phyloP scores from a whole-genome alignment of 2,113 vertebrate genomes.

The Centrocercus urophasianus region DNA sequence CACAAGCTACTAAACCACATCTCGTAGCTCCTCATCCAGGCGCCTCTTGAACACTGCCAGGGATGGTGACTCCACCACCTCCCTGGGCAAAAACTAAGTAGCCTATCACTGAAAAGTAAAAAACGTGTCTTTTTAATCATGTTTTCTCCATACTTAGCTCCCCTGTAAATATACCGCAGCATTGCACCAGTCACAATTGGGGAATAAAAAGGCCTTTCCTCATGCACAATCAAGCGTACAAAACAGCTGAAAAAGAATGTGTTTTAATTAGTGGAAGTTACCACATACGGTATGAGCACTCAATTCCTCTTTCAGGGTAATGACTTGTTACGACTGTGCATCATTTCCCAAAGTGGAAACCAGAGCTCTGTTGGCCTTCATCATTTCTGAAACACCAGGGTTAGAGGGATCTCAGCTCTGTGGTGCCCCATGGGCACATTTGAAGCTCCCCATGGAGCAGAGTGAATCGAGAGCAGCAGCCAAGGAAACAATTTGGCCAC shows the following conservation, averaged over 20 bases:
- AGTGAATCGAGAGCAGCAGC: constrained; percentile 50
- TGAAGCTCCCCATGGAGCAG: constrained; percentile 47
- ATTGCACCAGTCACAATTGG: not conserved
- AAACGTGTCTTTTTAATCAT: not conserved
- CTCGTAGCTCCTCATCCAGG: too few species aligned
- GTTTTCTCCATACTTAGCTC: not conserved
- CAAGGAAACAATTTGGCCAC: constrained; percentile 55
- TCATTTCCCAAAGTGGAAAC: constrained; percentile 17
- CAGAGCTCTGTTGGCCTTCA: constrained; percentile 2
- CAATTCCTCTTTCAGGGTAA: constrained; percentile 37
- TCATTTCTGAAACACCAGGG: not conserved
- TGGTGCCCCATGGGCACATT: constrained; percentile 1
- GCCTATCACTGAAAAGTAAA: not conserved
- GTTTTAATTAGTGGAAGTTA: not conserved
- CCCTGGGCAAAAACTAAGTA: not conserved
- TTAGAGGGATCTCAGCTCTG: constrained; percentile 17
- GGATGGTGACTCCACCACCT: too few species aligned
- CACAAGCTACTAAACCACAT: too few species aligned
- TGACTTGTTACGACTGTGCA: constrained; percentile 6
- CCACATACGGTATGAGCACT: not conserved
- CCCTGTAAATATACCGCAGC: not conserved
- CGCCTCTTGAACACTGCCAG: too few species aligned
- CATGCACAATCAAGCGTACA: not conserved
- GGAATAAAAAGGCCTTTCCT: not conserved
- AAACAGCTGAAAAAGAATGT: not conserved